Conservation (phyloP, 2,113 vertebrate genomes). For the Patagioenas fasciata region DNA sequence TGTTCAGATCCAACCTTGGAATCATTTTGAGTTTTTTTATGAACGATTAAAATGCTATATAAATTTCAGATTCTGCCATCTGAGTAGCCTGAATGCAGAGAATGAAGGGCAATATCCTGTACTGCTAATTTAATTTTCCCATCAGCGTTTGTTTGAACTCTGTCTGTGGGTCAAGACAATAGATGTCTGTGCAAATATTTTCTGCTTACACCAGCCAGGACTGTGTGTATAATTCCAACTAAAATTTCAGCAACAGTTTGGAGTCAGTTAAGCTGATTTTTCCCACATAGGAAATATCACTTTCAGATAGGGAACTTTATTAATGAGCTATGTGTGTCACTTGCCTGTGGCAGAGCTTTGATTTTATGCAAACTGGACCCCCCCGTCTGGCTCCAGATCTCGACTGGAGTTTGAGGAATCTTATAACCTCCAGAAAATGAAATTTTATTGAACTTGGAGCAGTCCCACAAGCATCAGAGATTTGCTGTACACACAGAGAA, state of each 20-base stretch:
- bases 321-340: neutral
- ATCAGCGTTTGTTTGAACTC: constrained; percentile 61
- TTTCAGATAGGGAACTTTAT: neutral
- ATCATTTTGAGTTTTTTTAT: constrained; percentile 34
- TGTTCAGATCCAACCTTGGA: constrained; percentile 5
- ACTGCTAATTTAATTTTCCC: constrained; percentile 57
- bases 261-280: neutral
- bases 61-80: constrained; percentile 53
- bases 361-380: neutral
- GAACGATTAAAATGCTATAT: constrained; percentile 47
- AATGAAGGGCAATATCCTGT: constrained; percentile 69
- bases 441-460: constrained; percentile 56
- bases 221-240: neutral
- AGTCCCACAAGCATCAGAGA: neutral
- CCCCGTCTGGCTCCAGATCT: neutral
- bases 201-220: neutral
- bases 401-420: constrained; percentile 23
- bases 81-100: constrained; percentile 56
- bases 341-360: neutral
- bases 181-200: constrained; percentile 49
- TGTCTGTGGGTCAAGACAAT: constrained; percentile 44
- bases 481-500: constrained; percentile 15
- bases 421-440: constrained; percentile 51
- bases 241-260: constrained; percentile 10
- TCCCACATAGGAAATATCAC: neutral